Evolutionary conservation across 2,888 invertebrate genomes (phyloP).

Genomic region (Cosmia trapezina): DNA sequence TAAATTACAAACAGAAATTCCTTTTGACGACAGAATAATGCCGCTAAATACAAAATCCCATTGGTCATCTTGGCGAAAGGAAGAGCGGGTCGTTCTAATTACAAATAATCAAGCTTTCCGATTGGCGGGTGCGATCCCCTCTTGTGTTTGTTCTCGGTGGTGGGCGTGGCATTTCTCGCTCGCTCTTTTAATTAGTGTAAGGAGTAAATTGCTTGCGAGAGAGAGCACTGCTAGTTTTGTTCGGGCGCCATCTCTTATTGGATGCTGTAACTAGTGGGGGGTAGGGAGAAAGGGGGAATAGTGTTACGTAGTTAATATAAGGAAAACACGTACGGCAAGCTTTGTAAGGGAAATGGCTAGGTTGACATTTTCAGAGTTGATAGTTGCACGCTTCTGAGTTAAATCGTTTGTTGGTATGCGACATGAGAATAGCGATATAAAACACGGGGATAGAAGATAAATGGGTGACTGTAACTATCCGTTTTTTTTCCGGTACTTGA

Average conservation of each 20-base stretch:
- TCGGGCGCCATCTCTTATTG: slow-evolving; percentile 88
- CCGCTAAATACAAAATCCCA: slow-evolving; percentile 85
- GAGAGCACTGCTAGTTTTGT: slow-evolving; percentile 83
- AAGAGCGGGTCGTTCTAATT: slow-evolving; percentile 89
- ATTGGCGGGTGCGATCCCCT: slow-evolving; percentile 87
- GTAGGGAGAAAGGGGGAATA: slow-evolving; percentile 81
- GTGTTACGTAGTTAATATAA: slow-evolving; percentile 88
- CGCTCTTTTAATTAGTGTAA: slow-evolving; percentile 91
- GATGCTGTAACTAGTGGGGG: slow-evolving; percentile 84
- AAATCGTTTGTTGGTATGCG: slow-evolving; percentile 78
- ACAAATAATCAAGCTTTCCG: slow-evolving; percentile 89
- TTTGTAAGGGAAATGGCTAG: slow-evolving; percentile 86
- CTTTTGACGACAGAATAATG: slow-evolving; percentile 77
- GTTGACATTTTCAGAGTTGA: slow-evolving; percentile 86
- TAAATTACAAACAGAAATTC: slow-evolving; percentile 79
- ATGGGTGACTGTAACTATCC: slow-evolving; percentile 43
- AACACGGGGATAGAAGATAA: slow-evolving; percentile 52
- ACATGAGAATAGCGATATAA: slow-evolving; percentile 64
- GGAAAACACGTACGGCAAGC: slow-evolving; percentile 88
- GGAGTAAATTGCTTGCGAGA: slow-evolving; percentile 90
- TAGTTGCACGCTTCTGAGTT: slow-evolving; percentile 77
- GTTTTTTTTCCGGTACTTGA: slow-evolving; percentile 39
- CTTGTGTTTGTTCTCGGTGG: slow-evolving; percentile 88
- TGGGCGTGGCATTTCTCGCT: slow-evolving; percentile 88
- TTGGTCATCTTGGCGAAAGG: slow-evolving; percentile 88